These are phyloP conservation scores for Mythimna lalbum DNA, from an alignment of 2,888 invertebrate genomes.

Conservation along the genomic window DNA sequence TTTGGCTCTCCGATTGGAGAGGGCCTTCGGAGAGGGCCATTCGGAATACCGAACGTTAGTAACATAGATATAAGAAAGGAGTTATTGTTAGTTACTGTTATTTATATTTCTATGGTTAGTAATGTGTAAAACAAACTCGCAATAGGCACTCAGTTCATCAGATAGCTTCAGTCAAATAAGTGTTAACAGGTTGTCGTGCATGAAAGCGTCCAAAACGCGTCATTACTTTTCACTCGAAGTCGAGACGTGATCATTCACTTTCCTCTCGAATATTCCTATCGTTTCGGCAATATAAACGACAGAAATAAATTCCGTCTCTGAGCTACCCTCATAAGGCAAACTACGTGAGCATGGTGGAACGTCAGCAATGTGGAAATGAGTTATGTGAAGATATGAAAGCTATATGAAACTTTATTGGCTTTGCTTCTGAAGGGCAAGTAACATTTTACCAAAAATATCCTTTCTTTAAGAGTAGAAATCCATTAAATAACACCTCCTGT, in stretches of 20 bases:
- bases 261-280: background rate
- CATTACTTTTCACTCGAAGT: background rate
- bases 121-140: no score
- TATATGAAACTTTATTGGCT: slow-evolving; percentile 10
- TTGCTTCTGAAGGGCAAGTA: background rate
- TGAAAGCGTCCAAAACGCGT: background rate
- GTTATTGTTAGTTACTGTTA: no score
- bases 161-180: background rate
- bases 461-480: background rate
- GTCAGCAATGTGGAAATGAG: background rate
- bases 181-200: background rate
- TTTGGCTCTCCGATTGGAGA: no score
- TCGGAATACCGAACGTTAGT: no score
- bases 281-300: slow-evolving; percentile 9
- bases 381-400: slow-evolving; percentile 5
- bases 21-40: no score
- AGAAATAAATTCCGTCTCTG: slow-evolving; percentile 6
- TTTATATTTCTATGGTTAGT: no score
- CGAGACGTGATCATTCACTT: background rate
- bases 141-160: background rate
- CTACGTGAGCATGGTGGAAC: background rate
- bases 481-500: no score
- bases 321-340: slow-evolving; percentile 9
- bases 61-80: no score
- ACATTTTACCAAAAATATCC: background rate